phyloP scores from a whole-genome alignment of 2,797 vertebrate species.

The Champsocephalus gunnari region DNA sequence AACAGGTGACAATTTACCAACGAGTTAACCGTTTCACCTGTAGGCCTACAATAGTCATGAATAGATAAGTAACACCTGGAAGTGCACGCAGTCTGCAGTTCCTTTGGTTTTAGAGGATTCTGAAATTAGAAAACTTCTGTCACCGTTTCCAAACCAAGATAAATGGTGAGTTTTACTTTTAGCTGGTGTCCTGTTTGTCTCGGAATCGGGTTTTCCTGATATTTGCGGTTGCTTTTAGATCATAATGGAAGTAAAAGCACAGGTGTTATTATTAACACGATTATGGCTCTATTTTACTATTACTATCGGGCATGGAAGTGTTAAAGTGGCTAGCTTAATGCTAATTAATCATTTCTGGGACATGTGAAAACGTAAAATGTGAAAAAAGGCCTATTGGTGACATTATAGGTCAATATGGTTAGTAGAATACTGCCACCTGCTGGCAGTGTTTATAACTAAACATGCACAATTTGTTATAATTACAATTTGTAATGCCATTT shows the following conservation, averaged over 20 bases:
- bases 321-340: not conserved
- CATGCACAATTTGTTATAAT: not conserved
- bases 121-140: not conserved
- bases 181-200: not conserved
- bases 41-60: not conserved
- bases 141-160: too few species aligned
- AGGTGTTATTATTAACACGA: not conserved
- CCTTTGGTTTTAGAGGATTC: too few species aligned
- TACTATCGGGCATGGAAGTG: not conserved
- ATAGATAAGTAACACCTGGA: not conserved
- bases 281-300: not conserved
- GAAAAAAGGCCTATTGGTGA: not conserved
- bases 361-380: not conserved
- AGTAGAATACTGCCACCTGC: slow-evolving; percentile 14
- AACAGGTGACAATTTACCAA: not conserved
- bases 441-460: slow-evolving; percentile 11
- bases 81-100: too few species aligned
- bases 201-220: not conserved
- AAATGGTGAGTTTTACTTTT: not conserved
- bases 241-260: not conserved
- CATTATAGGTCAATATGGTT: not conserved
- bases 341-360: not conserved
- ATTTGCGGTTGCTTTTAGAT: not conserved
- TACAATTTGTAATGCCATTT: not conserved
- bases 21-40: not conserved